Evolutionary conservation across 2,888 invertebrate genomes (phyloP).

Genomic region (Ethmia dodecea): DNA sequence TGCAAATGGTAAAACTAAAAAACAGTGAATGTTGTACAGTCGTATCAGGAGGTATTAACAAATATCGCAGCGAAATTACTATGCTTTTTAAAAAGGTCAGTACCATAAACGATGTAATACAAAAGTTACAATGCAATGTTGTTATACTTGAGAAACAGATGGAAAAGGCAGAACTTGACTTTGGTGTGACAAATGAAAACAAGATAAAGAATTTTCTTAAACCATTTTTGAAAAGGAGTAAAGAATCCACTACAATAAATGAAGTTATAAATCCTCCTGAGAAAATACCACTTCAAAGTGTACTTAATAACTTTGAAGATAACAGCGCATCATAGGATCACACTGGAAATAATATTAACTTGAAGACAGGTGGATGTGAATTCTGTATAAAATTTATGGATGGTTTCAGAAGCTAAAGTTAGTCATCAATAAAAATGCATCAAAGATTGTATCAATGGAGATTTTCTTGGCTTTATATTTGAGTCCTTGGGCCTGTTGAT

Average conservation of each 20-base stretch:
- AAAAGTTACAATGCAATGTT: slow-evolving; percentile 60
- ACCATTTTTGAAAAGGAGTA: slow-evolving; percentile 72
- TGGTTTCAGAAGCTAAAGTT: too few relatives aligned
- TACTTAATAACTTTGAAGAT: slow-evolving; percentile 49
- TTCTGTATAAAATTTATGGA: too few relatives aligned
- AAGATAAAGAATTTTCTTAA: slow-evolving; percentile 78
- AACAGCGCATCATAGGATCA: slow-evolving; percentile 16
- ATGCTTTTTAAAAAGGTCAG: slow-evolving; percentile 73
- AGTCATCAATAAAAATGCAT: too few relatives aligned
- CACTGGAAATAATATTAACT: too few relatives aligned
- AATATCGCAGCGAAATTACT: slow-evolving; percentile 70
- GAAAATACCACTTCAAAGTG: slow-evolving; percentile 40
- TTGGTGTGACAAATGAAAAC: slow-evolving; percentile 75
- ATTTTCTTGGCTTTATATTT: too few relatives aligned
- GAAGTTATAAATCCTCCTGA: slow-evolving; percentile 18
- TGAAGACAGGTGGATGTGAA: too few relatives aligned
- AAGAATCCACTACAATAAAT: slow-evolving; percentile 25
- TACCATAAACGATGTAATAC: slow-evolving; percentile 72
- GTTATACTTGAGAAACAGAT: slow-evolving; percentile 78
- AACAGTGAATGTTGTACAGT: slow-evolving; percentile 59
- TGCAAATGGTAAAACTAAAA: slow-evolving; percentile 74
- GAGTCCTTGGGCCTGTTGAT: too few relatives aligned
- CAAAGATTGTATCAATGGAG: too few relatives aligned
- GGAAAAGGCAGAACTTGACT: slow-evolving; percentile 78
- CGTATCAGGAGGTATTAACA: slow-evolving; percentile 73